phyloP scores from a whole-genome alignment of 2,797 vertebrate genomes.

The Steatocranus sp. region DNA sequence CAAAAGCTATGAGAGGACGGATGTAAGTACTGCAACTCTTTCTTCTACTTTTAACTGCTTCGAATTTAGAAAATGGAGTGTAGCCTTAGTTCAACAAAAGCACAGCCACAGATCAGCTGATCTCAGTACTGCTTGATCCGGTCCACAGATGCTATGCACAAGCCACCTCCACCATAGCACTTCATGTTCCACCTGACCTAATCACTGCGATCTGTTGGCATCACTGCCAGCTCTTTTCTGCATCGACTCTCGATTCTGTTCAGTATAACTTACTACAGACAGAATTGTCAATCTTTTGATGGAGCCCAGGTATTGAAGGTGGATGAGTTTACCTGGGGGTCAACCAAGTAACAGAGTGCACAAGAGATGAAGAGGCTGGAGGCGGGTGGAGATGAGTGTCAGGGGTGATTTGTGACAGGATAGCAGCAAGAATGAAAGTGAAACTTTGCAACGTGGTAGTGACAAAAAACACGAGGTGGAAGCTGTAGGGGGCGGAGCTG shows the following conservation, averaged over 20 bases:
- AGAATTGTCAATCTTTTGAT: neutral
- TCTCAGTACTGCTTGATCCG: neutral
- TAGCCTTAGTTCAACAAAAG: neutral
- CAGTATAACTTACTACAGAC: neutral
- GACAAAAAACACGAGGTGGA: neutral
- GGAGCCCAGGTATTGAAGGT: neutral
- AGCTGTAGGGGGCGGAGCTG: neutral
- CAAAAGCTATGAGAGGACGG: slow-evolving; percentile 92
- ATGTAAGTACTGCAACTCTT: slow-evolving; percentile 72
- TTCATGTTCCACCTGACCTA: neutral
- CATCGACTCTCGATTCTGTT: neutral
- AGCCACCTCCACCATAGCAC: neutral
- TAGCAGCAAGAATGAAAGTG: neutral
- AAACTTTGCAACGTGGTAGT: neutral
- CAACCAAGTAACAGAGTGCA: neutral
- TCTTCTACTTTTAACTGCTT: neutral
- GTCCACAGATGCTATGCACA: neutral
- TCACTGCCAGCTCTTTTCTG: neutral
- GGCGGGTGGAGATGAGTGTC: neutral
- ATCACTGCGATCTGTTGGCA: neutral
- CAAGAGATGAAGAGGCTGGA: neutral
- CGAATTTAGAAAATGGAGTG: neutral
- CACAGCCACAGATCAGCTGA: neutral
- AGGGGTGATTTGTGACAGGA: neutral
- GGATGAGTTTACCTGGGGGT: neutral